These are phyloP conservation scores for Mesopsocus fuscifrons DNA, from an alignment of 2,888 invertebrate genomes.

Conservation along the genomic window DNA sequence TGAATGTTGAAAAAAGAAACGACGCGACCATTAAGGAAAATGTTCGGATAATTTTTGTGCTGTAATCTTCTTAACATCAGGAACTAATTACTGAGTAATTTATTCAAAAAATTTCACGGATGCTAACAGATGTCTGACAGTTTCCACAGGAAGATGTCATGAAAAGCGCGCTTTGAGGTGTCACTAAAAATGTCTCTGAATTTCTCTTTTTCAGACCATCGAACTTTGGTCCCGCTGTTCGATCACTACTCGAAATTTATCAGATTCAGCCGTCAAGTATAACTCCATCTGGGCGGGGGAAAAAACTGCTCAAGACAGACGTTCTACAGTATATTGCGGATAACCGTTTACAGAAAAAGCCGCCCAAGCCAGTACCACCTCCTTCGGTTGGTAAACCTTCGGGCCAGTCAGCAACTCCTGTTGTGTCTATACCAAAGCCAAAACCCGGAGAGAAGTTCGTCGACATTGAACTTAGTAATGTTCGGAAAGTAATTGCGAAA, in stretches of 20 bases:
- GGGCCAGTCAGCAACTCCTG: constrained; percentile 14
- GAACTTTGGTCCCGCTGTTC: constrained; percentile 38
- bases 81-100: too few species aligned
- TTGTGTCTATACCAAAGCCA: constrained; percentile 12
- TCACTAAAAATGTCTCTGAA: too few species aligned
- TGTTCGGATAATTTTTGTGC: too few species aligned
- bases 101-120: too few species aligned
- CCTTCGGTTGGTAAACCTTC: constrained; percentile 13
- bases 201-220: neutral
- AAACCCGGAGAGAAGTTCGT: constrained; percentile 22
- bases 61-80: too few species aligned
- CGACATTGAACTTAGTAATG: constrained; percentile 36
- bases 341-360: constrained; percentile 26
- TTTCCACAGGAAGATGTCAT: too few species aligned
- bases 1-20: too few species aligned
- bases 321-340: constrained; percentile 28
- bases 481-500: constrained; percentile 42
- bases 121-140: too few species aligned
- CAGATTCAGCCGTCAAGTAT: constrained; percentile 28
- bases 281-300: constrained; percentile 35
- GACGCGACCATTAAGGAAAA: too few species aligned
- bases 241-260: constrained; percentile 36
- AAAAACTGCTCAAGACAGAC: constrained; percentile 38
- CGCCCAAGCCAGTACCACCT: constrained; percentile 19
- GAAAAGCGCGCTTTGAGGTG: too few species aligned